phyloP scores from a whole-genome alignment of 2,888 invertebrate genomes.

The Plagodis dolabraria region DNA sequence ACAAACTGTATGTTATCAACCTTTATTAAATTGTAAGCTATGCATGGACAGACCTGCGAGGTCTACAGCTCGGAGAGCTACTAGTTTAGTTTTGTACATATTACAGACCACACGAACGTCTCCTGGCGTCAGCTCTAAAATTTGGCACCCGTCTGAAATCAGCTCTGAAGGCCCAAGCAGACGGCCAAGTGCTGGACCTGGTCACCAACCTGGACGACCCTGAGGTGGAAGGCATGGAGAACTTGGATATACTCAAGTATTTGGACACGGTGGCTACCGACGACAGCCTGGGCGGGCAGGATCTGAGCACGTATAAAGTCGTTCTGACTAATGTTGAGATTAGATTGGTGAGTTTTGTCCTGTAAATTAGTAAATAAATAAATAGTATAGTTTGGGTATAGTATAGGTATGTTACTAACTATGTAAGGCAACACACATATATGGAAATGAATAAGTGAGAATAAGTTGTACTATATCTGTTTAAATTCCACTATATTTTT shows the following conservation, averaged over 20 bases:
- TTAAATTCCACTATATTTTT: too few relatives aligned
- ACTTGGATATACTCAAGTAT: slow-evolving; percentile 69
- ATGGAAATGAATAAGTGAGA: too few relatives aligned
- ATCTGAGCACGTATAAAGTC: slow-evolving; percentile 70
- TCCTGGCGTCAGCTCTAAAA: slow-evolving; percentile 63
- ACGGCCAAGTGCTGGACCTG: slow-evolving; percentile 74
- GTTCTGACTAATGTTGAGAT: slow-evolving; percentile 74
- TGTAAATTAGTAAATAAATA: background rate
- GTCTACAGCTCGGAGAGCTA: too few relatives aligned
- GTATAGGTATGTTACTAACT: too few relatives aligned
- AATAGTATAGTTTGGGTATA: too few relatives aligned
- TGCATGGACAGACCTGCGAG: too few relatives aligned
- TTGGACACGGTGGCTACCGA: slow-evolving; percentile 73
- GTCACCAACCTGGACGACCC: slow-evolving; percentile 52
- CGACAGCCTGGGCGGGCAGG: slow-evolving; percentile 65
- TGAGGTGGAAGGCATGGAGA: slow-evolving; percentile 56
- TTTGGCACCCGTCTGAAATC: slow-evolving; percentile 87
- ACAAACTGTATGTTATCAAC: too few relatives aligned
- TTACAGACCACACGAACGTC: slow-evolving; percentile 66
- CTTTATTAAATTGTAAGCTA: too few relatives aligned
- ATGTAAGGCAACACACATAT: too few relatives aligned
- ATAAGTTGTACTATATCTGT: too few relatives aligned
- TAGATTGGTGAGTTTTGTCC: slow-evolving; percentile 60
- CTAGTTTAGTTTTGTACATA: background rate
- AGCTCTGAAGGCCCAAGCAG: slow-evolving; percentile 83